phyloP scores from a whole-genome alignment of 2,888 invertebrate species.

The Euphydryas editha region DNA sequence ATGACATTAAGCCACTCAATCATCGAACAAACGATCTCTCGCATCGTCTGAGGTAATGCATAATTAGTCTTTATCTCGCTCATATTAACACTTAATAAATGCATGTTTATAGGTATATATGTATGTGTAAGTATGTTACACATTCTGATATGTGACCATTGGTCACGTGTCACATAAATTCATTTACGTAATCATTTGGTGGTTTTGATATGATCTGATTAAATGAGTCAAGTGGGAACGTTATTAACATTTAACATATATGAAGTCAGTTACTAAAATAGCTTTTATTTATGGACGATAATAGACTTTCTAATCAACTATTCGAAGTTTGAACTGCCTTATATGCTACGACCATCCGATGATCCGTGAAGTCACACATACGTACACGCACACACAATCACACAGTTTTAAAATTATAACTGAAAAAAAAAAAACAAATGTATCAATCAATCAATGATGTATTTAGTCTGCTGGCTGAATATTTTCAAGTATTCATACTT shows the following conservation, averaged over 20 bases:
- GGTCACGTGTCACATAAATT: conserved; percentile 30
- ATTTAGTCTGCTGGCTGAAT: neutral
- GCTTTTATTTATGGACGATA: neutral
- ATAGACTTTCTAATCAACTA: neutral
- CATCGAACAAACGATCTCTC: neutral
- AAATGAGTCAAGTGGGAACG: neutral
- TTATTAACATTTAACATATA: neutral
- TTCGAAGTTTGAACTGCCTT: neutral
- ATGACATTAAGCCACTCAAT: neutral
- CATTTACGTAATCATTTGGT: conserved; percentile 9
- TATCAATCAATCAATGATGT: neutral
- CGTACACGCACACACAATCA: neutral
- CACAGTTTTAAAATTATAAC: neutral
- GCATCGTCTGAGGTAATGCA: neutral
- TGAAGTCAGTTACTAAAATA: neutral
- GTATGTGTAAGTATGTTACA: too few relatives aligned
- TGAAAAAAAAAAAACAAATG: neutral
- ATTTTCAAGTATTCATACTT: neutral
- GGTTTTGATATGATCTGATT: conserved; percentile 4
- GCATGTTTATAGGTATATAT: neutral
- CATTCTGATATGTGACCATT: conserved; percentile 21
- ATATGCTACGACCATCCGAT: too few relatives aligned
- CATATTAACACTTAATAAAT: conserved; percentile 13
- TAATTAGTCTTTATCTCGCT: conserved; percentile 21
- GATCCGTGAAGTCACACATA: neutral